Conservation (phyloP, 2,797 vertebrate genomes). For the Cuniculus paca region DNA sequence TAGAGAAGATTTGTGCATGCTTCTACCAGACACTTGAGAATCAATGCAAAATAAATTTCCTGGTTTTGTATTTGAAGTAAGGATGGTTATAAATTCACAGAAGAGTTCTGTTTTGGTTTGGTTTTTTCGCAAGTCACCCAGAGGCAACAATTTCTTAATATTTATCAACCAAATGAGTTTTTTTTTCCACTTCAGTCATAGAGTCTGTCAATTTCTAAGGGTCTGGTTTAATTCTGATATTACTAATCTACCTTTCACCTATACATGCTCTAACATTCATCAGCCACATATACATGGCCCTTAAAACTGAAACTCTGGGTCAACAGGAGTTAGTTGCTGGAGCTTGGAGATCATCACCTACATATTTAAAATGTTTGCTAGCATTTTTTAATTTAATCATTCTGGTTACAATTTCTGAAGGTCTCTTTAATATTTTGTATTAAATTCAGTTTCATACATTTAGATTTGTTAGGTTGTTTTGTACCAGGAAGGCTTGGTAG, state of each 20-base stretch:
- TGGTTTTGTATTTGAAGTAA: slow-evolving; percentile 35
- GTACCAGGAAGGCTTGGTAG: background rate
- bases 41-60: slow-evolving; percentile 61
- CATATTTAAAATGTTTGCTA: background rate
- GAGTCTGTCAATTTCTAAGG: background rate
- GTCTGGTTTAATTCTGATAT: slow-evolving; percentile 36
- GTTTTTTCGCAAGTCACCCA: background rate
- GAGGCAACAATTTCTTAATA: slow-evolving; percentile 33
- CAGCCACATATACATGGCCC: background rate
- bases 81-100: slow-evolving; percentile 41
- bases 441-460: slow-evolving; percentile 16
- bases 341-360: background rate
- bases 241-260: background rate
- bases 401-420: background rate
- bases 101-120: background rate
- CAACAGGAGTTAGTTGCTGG: background rate
- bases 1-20: slow-evolving; percentile 38
- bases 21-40: slow-evolving; percentile 58
- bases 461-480: background rate
- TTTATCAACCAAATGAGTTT: slow-evolving; percentile 1
- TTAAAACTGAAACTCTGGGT: background rate
- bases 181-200: background rate
- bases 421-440: background rate
- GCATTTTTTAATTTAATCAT: slow-evolving; percentile 29
- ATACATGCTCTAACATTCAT: background rate